These are phyloP conservation scores for Drosophila emarginata DNA, from an alignment of 2,888 invertebrate species.

Conservation along the genomic window DNA sequence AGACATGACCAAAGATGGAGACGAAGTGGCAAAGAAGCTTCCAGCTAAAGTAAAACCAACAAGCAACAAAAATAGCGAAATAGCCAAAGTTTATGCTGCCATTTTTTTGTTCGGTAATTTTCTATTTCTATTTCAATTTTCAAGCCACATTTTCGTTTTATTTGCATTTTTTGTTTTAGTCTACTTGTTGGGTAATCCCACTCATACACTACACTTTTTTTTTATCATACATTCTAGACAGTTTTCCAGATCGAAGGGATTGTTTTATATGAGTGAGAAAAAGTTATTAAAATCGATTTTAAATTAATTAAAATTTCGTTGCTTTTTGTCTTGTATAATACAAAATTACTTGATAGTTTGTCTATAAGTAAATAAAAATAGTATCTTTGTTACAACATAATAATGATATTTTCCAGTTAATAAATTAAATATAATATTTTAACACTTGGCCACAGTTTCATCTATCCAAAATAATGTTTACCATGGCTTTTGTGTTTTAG, in stretches of 20 bases:
- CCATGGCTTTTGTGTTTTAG: too few species aligned
- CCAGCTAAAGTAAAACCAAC: background rate
- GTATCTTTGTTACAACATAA: too few species aligned
- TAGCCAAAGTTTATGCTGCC: conserved; percentile 66
- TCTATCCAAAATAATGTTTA: too few species aligned
- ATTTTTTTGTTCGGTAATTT: conserved; percentile 66
- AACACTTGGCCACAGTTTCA: too few species aligned
- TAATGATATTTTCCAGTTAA: too few species aligned
- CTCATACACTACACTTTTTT: background rate
- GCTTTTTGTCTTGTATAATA: too few species aligned
- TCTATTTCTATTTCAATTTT: conserved; percentile 63
- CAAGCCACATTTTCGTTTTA: conserved; percentile 50
- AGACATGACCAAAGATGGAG: conserved; percentile 6
- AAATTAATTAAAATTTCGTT: too few species aligned
- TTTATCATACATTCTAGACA: background rate
- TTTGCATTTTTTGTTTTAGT: conserved; percentile 52
- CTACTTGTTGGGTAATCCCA: background rate
- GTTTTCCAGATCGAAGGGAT: background rate
- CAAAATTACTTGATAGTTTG: too few species aligned
- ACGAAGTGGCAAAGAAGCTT: conserved; percentile 16
- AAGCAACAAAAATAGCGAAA: conserved; percentile 49
- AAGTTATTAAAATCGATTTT: too few species aligned
- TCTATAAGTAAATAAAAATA: too few species aligned
- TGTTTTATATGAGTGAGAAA: too few species aligned
- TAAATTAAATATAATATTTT: too few species aligned